phyloP scores from a whole-genome alignment of 2,888 invertebrate genomes.

The Dioctria rufipes region DNA sequence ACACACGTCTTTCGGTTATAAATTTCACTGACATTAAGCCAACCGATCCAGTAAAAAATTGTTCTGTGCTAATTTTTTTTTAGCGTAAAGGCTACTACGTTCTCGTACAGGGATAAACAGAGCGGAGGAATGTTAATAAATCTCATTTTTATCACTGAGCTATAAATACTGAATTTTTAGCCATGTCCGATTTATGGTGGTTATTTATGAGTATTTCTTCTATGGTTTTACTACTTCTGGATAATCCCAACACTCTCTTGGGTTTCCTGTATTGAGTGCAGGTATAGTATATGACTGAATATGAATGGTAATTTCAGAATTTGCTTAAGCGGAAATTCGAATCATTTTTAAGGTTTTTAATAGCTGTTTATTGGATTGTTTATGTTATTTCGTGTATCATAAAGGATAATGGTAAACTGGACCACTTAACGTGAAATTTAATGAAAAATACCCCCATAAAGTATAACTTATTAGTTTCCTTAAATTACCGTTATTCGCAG shows the following conservation, averaged over 20 bases:
- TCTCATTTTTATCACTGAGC: conserved; percentile 72
- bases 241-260: conserved; percentile 44
- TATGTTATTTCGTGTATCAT: no score
- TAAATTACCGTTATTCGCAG: no score
- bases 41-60: conserved; percentile 58
- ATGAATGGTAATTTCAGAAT: conserved; percentile 23
- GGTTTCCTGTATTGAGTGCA: conserved; percentile 36
- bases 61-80: conserved; percentile 56
- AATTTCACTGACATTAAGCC: conserved; percentile 57
- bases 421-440: no score
- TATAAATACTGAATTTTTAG: conserved; percentile 72
- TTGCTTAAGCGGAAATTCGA: conserved; percentile 41
- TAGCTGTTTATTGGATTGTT: background rate
- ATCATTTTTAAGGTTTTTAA: conserved; percentile 28
- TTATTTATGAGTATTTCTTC: conserved; percentile 67
- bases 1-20: conserved; percentile 56
- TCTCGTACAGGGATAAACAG: conserved; percentile 37
- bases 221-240: conserved; percentile 51
- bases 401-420: no score
- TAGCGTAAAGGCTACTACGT: conserved; percentile 38
- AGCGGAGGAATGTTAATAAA: conserved; percentile 69
- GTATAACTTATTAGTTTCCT: no score
- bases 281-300: conserved; percentile 5
- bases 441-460: no score
- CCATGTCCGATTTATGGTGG: conserved; percentile 70